A percentile compares a stretch with the other conserved stretches of the same genome.
Evolutionary conservation across 2,797 vertebrate genomes (phyloP).

Genomic region (Alcedo quadribrachys): DNA sequence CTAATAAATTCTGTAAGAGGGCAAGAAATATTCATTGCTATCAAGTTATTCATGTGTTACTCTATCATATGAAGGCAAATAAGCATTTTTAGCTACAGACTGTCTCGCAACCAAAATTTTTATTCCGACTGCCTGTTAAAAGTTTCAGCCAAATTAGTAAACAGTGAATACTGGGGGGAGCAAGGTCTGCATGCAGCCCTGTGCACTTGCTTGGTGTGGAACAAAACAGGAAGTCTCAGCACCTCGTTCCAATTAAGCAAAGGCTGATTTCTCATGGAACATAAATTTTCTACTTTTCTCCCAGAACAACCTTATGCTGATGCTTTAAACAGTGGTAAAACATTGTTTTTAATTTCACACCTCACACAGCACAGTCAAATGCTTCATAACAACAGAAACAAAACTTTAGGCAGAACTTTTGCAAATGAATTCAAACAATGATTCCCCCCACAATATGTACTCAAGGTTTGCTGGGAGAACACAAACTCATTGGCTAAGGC

Average conservation of each 20-base stretch:
- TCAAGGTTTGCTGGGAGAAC: slow-evolving; percentile 46
- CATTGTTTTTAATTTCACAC: slow-evolving; percentile 76
- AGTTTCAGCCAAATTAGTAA: slow-evolving; percentile 53
- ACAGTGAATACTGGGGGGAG: slow-evolving; percentile 19
- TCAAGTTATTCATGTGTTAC: not conserved
- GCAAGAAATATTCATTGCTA: not conserved
- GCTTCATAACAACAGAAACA: slow-evolving; percentile 73
- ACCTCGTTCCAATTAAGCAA: slow-evolving; percentile 32
- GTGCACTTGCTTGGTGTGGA: slow-evolving; percentile 15
- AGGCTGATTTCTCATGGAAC: slow-evolving; percentile 52
- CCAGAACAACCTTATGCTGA: slow-evolving; percentile 28
- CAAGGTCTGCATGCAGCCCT: slow-evolving; percentile 1
- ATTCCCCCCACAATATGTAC: not conserved
- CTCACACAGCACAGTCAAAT: slow-evolving; percentile 71
- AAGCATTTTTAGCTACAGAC: not conserved
- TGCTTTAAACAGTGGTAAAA: slow-evolving; percentile 55
- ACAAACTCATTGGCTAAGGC: slow-evolving; percentile 82
- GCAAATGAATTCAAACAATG: slow-evolving; percentile 43
- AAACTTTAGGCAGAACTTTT: slow-evolving; percentile 71
- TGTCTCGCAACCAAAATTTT: slow-evolving; percentile 13
- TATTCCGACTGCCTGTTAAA: slow-evolving; percentile 27
- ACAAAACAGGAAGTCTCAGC: slow-evolving; percentile 61
- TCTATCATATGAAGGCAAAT: not conserved
- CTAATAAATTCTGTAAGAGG: not conserved
- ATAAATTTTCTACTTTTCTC: slow-evolving; percentile 53